phyloP scores from a whole-genome alignment of 2,113 vertebrate species.

The Rallus limicola region DNA sequence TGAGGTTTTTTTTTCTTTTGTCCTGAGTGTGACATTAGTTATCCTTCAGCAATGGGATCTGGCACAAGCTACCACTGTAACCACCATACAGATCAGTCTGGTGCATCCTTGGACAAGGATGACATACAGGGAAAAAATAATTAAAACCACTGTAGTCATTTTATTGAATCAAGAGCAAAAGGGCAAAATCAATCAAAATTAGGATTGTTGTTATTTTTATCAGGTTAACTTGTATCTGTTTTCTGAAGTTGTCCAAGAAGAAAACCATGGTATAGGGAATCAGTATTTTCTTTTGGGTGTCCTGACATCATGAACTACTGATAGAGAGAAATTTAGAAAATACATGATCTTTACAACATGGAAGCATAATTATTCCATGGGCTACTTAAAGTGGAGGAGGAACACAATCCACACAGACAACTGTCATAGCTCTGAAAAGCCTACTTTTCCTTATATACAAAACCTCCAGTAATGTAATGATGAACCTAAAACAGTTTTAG shows the following conservation, averaged over 20 bases:
- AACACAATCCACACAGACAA: background rate
- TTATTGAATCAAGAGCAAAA: background rate
- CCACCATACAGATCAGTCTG: background rate
- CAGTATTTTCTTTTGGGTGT: background rate
- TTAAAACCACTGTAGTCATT: background rate
- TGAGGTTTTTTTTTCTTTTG: background rate
- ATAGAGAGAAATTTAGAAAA: background rate
- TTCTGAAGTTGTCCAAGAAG: background rate
- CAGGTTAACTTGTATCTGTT: background rate
- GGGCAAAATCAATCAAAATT: background rate
- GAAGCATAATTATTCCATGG: background rate
- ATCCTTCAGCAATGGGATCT: background rate
- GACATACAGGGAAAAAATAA: background rate
- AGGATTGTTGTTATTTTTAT: background rate
- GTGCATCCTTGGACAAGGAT: background rate
- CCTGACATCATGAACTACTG: background rate
- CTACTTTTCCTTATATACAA: background rate
- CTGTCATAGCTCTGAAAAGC: background rate
- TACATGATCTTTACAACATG: background rate
- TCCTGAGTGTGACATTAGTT: background rate
- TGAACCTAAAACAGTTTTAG: background rate
- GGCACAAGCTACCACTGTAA: background rate
- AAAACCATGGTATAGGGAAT: background rate
- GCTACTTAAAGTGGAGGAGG: background rate
- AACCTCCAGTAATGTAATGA: background rate